Evolutionary conservation across 1,140 invertebrate species (phyloP), one percentile per base, ranked within the genome.

Genomic region (Pantala flavescens): DNA sequence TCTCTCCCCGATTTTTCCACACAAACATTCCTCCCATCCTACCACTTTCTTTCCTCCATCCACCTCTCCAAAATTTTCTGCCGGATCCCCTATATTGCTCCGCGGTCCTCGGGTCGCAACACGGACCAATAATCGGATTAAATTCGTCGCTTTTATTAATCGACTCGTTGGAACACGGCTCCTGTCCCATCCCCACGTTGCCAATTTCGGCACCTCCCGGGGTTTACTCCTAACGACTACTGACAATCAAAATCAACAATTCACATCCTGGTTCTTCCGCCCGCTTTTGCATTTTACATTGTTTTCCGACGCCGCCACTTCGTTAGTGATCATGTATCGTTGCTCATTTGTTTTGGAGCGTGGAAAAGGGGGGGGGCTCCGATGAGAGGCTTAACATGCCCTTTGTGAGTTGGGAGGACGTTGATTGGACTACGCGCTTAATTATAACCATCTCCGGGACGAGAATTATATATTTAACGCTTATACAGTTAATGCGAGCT

Each of bases 91-190:
- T 36, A 36, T 36, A 36, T 36, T 36, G 28, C 28, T 36, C 49
- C 49, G 49, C 49, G 49, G 49, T 21, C 49, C 49, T 63, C 49
- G 49, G 49, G n/a, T 63, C 49, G 49, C 49, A 63, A 63, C 49
- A 63, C 49, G 49, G n/a, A 63, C 49, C 49, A 63, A 63, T 63
- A 63, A 63, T 63, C 49, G 49, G 49, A 63, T 63, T 63, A 63
- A 63, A 63, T 63, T 63, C 49, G 49, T 63, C 49, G 49, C n/a
- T 63, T 63, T 63, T 63, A 63, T 63, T 63, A 63, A 63, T 63
- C 49, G 49, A 21, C 49, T 63, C 49, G 49, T 19, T 63, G 49
- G 49, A 63, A 63, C 49, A 63, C 49, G 49, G 49, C 49, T 63
- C 14, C 49, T 21, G 16, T 21, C 49, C 49, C 49, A 21, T 63